phyloP scores from a whole-genome alignment of 1,140 invertebrate genomes.

The Argopecten irradians region DNA sequence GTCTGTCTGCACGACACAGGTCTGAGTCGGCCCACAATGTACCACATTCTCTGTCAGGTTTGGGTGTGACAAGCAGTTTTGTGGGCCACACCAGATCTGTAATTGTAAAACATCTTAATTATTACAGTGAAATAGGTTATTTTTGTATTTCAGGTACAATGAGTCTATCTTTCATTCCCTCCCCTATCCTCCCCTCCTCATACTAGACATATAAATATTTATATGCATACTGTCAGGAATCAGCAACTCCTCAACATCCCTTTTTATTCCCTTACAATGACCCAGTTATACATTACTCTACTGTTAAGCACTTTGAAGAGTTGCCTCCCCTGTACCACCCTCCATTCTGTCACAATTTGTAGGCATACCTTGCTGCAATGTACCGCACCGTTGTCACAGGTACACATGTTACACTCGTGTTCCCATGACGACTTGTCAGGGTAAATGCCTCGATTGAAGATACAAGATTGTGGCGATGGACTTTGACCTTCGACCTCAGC shows the following conservation, averaged over 20 bases:
- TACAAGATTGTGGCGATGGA: conserved; percentile 76
- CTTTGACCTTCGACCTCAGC: conserved; percentile 77
- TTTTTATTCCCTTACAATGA: too few species aligned
- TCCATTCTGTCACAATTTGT: too few species aligned
- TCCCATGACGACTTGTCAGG: conserved; percentile 82
- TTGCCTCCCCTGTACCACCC: too few species aligned
- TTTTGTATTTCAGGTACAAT: too few species aligned
- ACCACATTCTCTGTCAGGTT: conserved; percentile 63
- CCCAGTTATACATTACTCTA: too few species aligned
- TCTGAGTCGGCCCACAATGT: conserved; percentile 65
- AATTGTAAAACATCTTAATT: background rate
- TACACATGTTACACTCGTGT: conserved; percentile 89
- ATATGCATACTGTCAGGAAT: background rate
- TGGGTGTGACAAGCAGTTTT: conserved; percentile 71
- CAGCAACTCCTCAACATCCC: too few species aligned
- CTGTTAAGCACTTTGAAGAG: too few species aligned
- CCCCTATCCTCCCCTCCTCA: too few species aligned
- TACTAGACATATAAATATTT: too few species aligned
- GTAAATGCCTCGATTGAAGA: conserved; percentile 80
- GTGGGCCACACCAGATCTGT: conserved; percentile 76
- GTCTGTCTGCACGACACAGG: conserved; percentile 68
- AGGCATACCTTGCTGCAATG: conserved; percentile 85
- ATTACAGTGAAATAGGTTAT: too few species aligned
- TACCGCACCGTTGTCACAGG: conserved; percentile 85
- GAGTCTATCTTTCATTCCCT: too few species aligned